Conservation (phyloP, 2,888 invertebrate species). For the Lomographa bimaculata region DNA sequence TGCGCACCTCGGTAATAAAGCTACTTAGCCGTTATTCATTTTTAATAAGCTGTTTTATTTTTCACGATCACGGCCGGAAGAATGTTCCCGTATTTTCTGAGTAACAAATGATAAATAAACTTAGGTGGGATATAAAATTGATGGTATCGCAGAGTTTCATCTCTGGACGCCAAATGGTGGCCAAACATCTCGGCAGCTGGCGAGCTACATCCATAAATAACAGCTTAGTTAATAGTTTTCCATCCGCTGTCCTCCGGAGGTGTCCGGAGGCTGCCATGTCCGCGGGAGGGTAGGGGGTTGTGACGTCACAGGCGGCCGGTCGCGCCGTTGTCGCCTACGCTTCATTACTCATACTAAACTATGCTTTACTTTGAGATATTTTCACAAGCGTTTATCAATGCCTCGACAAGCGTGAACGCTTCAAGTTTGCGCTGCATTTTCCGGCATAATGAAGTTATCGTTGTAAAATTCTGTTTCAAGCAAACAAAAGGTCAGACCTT, state of each 20-base stretch:
- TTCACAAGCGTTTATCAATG: constrained; percentile 5
- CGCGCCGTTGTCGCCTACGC: constrained; percentile 19
- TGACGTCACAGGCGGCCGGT: constrained; percentile 26
- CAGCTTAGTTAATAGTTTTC: constrained; percentile 33
- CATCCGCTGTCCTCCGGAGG: constrained; percentile 26
- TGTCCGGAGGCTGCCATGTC: constrained; percentile 21
- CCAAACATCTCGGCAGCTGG: constrained; percentile 27
- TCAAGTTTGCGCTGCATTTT: neutral
- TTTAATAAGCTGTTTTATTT: constrained; percentile 17
- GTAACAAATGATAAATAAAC: constrained; percentile 10
- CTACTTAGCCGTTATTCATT: constrained; percentile 13
- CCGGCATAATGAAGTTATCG: too few species aligned
- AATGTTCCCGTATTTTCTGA: constrained; percentile 17
- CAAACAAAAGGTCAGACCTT: too few species aligned
- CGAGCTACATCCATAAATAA: constrained; percentile 29
- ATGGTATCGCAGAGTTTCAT: constrained; percentile 16
- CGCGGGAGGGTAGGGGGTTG: constrained; percentile 10
- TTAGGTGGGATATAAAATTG: constrained; percentile 8
- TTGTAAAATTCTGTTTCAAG: too few species aligned
- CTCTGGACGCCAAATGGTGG: constrained; percentile 9
- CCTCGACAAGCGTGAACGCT: neutral
- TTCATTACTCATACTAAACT: constrained; percentile 27
- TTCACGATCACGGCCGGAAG: constrained; percentile 4
- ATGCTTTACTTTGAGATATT: constrained; percentile 8
- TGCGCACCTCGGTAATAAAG: constrained; percentile 11